phyloP scores from a whole-genome alignment of 2,888 invertebrate genomes.

The Pseudococcus longispinus region DNA sequence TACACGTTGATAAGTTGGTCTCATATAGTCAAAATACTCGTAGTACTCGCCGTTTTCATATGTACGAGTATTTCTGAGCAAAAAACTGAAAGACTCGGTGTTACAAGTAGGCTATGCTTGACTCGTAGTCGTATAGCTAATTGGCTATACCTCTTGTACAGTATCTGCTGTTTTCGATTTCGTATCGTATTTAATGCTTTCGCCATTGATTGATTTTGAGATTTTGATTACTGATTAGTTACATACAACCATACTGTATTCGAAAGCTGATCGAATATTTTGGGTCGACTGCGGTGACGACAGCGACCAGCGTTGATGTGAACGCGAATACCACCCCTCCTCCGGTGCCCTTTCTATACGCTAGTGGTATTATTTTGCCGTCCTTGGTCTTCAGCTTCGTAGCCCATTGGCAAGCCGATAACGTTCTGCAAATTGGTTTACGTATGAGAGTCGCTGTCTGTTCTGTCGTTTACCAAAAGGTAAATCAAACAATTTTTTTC shows the following conservation, averaged over 20 bases:
- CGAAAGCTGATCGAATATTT: conserved; percentile 27
- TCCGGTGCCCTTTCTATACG: neutral
- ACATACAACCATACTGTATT: conserved; percentile 11
- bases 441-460: conserved; percentile 49
- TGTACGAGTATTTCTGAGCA: no score
- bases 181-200: no score
- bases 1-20: no score
- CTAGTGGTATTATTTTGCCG: neutral
- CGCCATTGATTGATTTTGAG: neutral
- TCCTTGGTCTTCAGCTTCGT: neutral
- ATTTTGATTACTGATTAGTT: conserved; percentile 30
- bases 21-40: no score
- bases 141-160: no score
- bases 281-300: neutral
- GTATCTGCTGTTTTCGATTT: no score
- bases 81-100: no score
- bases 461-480: conserved; percentile 49
- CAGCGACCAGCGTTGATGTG: neutral
- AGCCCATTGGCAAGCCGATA: neutral
- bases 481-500: neutral
- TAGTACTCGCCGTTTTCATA: no score
- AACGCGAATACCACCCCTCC: neutral
- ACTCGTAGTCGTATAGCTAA: no score
- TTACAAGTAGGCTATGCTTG: no score
- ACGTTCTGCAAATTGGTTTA: neutral